phyloP scores from a whole-genome alignment of 1,140 invertebrate genomes.

The Anastrepha ludens region DNA sequence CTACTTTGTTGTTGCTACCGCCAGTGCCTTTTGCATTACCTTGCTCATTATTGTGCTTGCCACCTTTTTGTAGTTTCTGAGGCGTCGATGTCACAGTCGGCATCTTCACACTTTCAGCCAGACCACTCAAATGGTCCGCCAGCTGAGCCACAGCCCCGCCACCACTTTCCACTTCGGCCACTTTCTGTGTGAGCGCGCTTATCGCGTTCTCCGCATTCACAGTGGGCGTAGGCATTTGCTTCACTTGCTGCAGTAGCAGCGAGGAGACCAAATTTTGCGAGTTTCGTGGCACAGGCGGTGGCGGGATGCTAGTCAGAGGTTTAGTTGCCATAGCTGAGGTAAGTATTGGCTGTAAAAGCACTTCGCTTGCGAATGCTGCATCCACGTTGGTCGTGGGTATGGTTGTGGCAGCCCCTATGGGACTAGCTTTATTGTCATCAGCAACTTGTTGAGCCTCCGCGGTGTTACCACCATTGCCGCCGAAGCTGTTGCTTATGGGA shows the following conservation, averaged over 20 bases:
- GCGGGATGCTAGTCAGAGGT: constrained; percentile 79
- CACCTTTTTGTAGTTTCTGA: constrained; percentile 57
- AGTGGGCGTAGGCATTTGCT: constrained; percentile 57
- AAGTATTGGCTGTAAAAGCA: constrained; percentile 67
- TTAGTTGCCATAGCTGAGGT: constrained; percentile 76
- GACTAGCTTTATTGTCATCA: constrained; percentile 19
- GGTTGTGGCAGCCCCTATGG: constrained; percentile 56
- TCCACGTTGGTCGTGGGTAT: neutral
- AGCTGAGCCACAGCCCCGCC: constrained; percentile 66
- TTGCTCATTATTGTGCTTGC: constrained; percentile 53
- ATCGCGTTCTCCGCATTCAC: constrained; percentile 67
- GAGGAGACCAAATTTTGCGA: constrained; percentile 66
- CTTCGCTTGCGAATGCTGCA: constrained; percentile 51
- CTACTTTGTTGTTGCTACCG: neutral
- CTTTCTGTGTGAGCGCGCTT: constrained; percentile 71
- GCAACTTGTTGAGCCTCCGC: constrained; percentile 8
- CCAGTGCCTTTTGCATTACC: neutral
- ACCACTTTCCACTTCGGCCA: constrained; percentile 74
- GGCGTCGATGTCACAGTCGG: constrained; percentile 61
- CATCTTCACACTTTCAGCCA: constrained; percentile 67
- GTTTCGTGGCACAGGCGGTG: constrained; percentile 80
- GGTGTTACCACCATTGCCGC: neutral
- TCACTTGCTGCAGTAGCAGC: constrained; percentile 65
- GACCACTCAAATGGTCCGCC: constrained; percentile 70
- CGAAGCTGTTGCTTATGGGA: neutral